A percentile compares a stretch with the other conserved stretches of the same genome.
Evolutionary conservation across 2,797 vertebrate species (phyloP).

Genomic region (Enteromius radiatus): DNA sequence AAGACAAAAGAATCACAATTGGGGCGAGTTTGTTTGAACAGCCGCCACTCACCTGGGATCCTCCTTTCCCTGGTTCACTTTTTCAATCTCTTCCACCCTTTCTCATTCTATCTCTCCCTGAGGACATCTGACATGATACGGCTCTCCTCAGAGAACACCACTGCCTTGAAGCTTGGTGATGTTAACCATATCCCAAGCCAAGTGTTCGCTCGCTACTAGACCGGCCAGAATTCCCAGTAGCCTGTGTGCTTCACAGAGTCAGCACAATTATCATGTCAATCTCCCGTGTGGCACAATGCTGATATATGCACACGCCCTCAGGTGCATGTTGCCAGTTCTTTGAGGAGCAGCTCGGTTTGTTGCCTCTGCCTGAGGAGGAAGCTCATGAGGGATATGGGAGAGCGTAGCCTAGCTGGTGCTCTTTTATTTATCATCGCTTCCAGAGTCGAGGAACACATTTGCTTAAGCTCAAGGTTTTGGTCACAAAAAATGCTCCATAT

Average conservation of each 20-base stretch:
- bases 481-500: constrained; percentile 2
- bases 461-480: neutral
- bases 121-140: constrained; percentile 91
- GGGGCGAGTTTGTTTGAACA: constrained; percentile 91
- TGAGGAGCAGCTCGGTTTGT: constrained; percentile 80
- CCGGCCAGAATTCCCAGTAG: constrained; percentile 88
- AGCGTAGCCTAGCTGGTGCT: constrained; percentile 48
- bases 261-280: constrained; percentile 96
- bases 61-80: constrained; percentile 67
- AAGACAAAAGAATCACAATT: constrained; percentile 84
- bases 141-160: constrained; percentile 86
- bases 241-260: constrained; percentile 88
- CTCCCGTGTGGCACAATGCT: constrained; percentile 81
- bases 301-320: constrained; percentile 82
- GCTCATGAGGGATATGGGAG: constrained; percentile 44
- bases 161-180: constrained; percentile 88
- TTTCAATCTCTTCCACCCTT: constrained; percentile 71
- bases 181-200: constrained; percentile 93
- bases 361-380: constrained; percentile 70
- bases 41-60: constrained; percentile 84
- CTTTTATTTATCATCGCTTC: constrained; percentile 53
- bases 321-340: constrained; percentile 85
- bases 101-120: constrained; percentile 72
- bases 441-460: constrained; percentile 23
- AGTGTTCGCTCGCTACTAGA: constrained; percentile 93